These are phyloP conservation scores for Lymantria dispar DNA, from an alignment of 2,888 invertebrate genomes.

Conservation along the genomic window DNA sequence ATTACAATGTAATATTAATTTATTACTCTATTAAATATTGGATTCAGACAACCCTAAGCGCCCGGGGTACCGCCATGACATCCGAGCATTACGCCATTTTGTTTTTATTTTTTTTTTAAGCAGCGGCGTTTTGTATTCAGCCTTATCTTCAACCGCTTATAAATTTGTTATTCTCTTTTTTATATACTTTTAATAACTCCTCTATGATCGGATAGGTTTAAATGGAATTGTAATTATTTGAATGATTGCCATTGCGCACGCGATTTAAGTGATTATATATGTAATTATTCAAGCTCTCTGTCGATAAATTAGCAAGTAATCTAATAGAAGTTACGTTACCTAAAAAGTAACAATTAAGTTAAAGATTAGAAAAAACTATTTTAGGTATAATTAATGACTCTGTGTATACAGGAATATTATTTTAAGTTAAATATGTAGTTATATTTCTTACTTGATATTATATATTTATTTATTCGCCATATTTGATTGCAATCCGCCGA, in stretches of 20 bases:
- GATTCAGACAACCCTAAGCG: conserved; percentile 1
- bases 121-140: conserved; percentile 32
- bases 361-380: no score
- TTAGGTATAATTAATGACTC: no score
- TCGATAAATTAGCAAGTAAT: no score
- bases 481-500: no score
- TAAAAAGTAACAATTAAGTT: no score
- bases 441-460: no score
- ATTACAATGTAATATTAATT: background rate
- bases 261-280: background rate
- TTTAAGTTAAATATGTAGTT: no score
- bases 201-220: conserved; percentile 27
- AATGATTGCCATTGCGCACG: background rate
- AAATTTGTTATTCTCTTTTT: conserved; percentile 26
- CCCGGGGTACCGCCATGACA: background rate
- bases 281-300: background rate
- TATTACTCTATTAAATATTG: background rate
- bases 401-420: no score
- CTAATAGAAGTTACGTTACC: no score
- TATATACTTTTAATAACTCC: conserved; percentile 33
- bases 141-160: conserved; percentile 31
- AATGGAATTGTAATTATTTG: conserved; percentile 7
- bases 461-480: no score
- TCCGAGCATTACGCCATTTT: conserved; percentile 32
- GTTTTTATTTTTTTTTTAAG: conserved; percentile 22